A percentile compares a stretch with the other conserved stretches of the same genome.
Conservation (phyloP, 2,113 vertebrate species). For the Oxyura jamaicensis region DNA sequence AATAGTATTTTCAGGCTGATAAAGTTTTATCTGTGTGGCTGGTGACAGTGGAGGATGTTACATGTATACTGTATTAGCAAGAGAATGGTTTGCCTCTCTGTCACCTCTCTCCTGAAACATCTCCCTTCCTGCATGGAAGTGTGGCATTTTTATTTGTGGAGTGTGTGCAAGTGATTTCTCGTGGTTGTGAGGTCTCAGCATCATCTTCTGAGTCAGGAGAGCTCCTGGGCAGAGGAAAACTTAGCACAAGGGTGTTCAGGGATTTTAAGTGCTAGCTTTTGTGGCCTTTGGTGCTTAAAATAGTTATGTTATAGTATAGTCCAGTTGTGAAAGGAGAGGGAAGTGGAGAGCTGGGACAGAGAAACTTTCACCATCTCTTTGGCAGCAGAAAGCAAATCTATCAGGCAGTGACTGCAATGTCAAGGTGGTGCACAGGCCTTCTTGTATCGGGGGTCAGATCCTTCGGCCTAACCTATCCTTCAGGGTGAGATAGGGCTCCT, state of each 20-base stretch:
- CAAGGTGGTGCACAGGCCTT: neutral
- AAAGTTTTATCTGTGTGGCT: neutral
- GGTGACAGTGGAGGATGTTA: neutral
- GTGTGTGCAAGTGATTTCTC: neutral
- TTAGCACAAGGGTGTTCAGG: neutral
- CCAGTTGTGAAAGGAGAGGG: neutral
- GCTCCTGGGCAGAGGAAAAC: neutral
- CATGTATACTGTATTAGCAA: neutral
- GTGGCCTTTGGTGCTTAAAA: neutral
- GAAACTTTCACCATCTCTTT: neutral
- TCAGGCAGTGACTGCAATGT: neutral
- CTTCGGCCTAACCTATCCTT: neutral
- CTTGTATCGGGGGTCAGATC: neutral
- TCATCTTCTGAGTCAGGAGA: neutral
- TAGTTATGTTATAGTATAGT: no score
- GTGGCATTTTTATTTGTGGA: accelerated
- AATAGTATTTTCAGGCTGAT: neutral
- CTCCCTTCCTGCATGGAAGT: neutral
- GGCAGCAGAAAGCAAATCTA: neutral
- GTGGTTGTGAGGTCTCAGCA: neutral
- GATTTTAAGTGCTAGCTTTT: neutral
- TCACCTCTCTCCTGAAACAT: neutral
- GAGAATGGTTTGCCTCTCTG: neutral
- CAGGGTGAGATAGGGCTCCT: neutral
- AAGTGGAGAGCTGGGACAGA: neutral